phyloP scores from a whole-genome alignment of 2,113 vertebrate genomes.

The Perca schrenkii region DNA sequence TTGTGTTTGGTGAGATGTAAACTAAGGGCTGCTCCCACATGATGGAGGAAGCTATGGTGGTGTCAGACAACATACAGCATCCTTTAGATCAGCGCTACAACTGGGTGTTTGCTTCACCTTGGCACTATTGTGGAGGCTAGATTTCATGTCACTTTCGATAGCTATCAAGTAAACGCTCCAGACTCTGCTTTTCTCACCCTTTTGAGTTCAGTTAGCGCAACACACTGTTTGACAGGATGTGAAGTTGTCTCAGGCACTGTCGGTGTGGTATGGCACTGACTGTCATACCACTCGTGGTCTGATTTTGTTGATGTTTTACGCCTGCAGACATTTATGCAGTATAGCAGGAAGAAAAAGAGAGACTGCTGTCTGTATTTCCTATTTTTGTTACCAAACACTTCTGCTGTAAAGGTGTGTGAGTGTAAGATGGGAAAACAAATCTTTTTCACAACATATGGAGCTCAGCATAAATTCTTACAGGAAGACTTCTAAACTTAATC shows the following conservation, averaged over 20 bases:
- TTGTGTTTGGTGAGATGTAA: background rate
- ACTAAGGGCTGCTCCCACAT: background rate
- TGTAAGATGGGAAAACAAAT: background rate
- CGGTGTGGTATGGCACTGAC: constrained; percentile 52
- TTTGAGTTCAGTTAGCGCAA: constrained; percentile 49
- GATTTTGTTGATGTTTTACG: constrained; percentile 44
- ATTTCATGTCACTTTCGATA: constrained; percentile 49
- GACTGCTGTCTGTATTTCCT: constrained; percentile 24
- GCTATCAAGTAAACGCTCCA: constrained; percentile 43
- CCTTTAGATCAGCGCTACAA: constrained; percentile 21
- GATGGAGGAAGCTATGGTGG: background rate
- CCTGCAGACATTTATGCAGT: constrained; percentile 39
- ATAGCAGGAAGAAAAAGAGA: constrained; percentile 20
- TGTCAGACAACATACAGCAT: constrained; percentile 22
- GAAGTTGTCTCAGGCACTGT: constrained; percentile 43
- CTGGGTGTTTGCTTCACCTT: constrained; percentile 29
- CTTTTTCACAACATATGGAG: background rate
- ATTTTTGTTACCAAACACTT: background rate
- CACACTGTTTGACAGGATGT: constrained; percentile 62
- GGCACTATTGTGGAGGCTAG: constrained; percentile 23
- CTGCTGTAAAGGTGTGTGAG: background rate
- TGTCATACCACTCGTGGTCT: constrained; percentile 58
- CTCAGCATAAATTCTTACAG: no score
- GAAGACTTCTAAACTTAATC: no score
- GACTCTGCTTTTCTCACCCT: constrained; percentile 41